These are phyloP conservation scores for Lipotes vexillifer DNA, from an alignment of 2,113 vertebrate genomes.

Conservation along the genomic window DNA sequence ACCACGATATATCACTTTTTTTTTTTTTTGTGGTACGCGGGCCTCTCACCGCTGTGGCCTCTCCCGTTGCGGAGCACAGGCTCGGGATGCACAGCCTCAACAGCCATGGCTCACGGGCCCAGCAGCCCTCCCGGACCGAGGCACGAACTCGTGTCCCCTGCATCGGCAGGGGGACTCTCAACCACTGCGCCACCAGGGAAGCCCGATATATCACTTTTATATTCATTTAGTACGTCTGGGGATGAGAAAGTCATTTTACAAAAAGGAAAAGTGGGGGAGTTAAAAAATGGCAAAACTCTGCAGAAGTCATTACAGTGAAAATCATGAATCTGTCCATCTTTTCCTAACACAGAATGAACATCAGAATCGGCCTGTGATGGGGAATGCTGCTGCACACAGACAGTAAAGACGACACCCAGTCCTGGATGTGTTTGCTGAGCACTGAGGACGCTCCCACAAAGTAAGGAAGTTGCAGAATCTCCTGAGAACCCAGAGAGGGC, in stretches of 20 bases:
- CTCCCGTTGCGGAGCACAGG: no score
- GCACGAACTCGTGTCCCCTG: no score
- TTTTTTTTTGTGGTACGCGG: no score
- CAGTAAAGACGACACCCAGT: background rate
- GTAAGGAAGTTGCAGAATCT: background rate
- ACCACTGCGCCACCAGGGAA: no score
- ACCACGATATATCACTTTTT: background rate
- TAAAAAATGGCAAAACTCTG: background rate
- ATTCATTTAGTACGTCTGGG: background rate
- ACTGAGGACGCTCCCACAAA: background rate
- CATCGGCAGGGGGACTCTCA: no score
- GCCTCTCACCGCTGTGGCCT: no score
- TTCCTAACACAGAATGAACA: background rate
- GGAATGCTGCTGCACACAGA: background rate
- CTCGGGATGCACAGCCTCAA: no score
- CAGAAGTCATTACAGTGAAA: background rate
- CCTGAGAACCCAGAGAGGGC: background rate
- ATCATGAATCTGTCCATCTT: background rate
- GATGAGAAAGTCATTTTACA: background rate
- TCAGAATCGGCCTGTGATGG: background rate
- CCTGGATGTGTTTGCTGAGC: background rate
- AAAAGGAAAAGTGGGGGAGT: background rate
- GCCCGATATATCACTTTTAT: background rate
- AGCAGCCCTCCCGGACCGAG: no score
- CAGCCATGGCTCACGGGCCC: no score